A percentile compares a stretch with the other conserved stretches of the same genome.
These are phyloP conservation scores for Noturus placidus DNA, from an alignment of 2,113 vertebrate species.

Conservation along the genomic window DNA sequence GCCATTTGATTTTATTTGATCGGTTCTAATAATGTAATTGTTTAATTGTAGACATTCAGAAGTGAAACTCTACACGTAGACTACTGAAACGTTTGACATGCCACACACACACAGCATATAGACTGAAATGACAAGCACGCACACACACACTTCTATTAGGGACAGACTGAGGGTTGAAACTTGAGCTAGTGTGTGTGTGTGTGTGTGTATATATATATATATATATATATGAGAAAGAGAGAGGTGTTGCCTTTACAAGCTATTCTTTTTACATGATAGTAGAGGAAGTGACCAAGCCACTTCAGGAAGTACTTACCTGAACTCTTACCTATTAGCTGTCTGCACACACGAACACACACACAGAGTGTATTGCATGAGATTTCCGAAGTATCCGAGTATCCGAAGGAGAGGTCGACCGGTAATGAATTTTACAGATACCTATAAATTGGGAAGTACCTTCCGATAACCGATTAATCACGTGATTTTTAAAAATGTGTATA, in stretches of 20 bases:
- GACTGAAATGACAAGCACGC: slow-evolving; percentile 24
- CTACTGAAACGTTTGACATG: background rate
- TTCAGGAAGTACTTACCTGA: slow-evolving; percentile 34
- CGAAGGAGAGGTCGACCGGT: too few relatives aligned
- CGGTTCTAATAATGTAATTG: background rate
- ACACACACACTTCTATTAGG: background rate
- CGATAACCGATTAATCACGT: too few relatives aligned
- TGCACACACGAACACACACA: background rate
- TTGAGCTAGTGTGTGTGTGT: slow-evolving; percentile 26
- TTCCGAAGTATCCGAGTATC: background rate
- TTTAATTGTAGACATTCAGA: background rate
- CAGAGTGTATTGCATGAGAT: background rate
- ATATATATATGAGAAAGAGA: background rate
- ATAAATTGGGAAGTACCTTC: too few relatives aligned
- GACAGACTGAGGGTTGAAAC: slow-evolving; percentile 25
- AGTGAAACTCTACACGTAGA: background rate
- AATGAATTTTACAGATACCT: too few relatives aligned
- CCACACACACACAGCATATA: background rate
- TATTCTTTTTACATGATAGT: background rate
- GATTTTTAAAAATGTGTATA: too few relatives aligned
- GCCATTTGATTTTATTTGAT: background rate
- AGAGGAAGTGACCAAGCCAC: background rate
- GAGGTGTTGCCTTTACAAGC: background rate
- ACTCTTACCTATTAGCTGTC: slow-evolving; percentile 9
- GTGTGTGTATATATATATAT: background rate